Evolutionary conservation across 2,888 invertebrate genomes (phyloP).

Genomic region (Ormyrus labotus): DNA sequence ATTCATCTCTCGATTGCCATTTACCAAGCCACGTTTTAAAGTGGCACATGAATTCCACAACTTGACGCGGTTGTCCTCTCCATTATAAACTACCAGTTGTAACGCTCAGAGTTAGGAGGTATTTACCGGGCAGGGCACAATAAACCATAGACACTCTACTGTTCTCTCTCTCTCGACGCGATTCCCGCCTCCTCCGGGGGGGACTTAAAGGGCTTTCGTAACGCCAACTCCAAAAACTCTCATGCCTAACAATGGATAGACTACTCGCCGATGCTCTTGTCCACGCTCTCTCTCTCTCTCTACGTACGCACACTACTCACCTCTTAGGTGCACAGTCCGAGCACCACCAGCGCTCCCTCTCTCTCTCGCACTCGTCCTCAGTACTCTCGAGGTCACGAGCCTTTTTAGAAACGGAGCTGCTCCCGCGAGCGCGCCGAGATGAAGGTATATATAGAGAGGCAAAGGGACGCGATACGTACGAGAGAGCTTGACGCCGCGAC

Average conservation of each 20-base stretch:
- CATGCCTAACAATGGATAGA: conserved; percentile 37
- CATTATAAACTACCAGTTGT: no score
- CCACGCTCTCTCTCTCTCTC: background rate
- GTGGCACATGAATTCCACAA: no score
- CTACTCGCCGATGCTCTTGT: conserved; percentile 4
- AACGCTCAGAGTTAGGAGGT: no score
- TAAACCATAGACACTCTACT: background rate
- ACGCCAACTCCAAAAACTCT: conserved; percentile 55
- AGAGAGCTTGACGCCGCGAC: background rate
- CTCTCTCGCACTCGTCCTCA: background rate
- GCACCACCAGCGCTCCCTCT: background rate
- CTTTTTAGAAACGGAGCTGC: background rate
- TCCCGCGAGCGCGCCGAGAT: no score
- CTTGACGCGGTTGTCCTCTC: no score
- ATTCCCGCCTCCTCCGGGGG: background rate
- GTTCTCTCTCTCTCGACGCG: background rate
- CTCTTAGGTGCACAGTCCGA: no score
- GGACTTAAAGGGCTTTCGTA: conserved; percentile 61
- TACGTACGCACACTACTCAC: background rate
- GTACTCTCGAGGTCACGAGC: conserved; percentile 27
- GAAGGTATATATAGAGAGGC: no score
- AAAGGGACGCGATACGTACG: no score
- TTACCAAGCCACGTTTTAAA: no score
- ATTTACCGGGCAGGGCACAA: background rate
- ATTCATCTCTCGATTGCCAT: no score